These are phyloP conservation scores for Otocyon megalotis DNA, from an alignment of 2,113 vertebrate genomes.

Conservation along the genomic window DNA sequence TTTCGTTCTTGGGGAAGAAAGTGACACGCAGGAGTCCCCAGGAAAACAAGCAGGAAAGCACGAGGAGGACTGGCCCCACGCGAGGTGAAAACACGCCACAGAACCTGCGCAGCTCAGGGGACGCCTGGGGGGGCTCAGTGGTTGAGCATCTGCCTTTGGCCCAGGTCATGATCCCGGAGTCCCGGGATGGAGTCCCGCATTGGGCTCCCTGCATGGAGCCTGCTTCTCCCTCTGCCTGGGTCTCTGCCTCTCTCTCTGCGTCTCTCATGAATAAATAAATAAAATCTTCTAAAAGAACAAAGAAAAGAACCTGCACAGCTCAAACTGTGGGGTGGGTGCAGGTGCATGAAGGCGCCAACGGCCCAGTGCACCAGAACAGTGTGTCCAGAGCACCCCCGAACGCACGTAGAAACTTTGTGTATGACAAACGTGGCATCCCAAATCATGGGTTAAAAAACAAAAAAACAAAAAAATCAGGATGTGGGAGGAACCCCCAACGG, in stretches of 20 bases:
- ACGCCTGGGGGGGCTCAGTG: too few species aligned
- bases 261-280: too few species aligned
- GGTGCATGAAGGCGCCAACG: rapidly evolving
- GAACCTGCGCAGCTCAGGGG: not conserved
- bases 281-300: too few species aligned
- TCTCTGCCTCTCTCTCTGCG: too few species aligned
- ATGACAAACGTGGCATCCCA: not conserved
- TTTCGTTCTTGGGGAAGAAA: rapidly evolving
- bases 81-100: rapidly evolving
- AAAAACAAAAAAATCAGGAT: not conserved
- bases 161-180: too few species aligned
- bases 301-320: too few species aligned
- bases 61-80: rapidly evolving
- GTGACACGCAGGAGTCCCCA: rapidly evolving
- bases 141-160: too few species aligned
- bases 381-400: not conserved
- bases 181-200: too few species aligned
- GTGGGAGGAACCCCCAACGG: not conserved
- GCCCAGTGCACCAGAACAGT: rapidly evolving
- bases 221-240: too few species aligned
- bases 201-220: too few species aligned
- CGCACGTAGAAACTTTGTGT: rapidly evolving
- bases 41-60: not conserved
- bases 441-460: not conserved
- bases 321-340: rapidly evolving